Conservation (phyloP, 2,888 invertebrate genomes). For the Drosophila nr. perissopoda region DNA sequence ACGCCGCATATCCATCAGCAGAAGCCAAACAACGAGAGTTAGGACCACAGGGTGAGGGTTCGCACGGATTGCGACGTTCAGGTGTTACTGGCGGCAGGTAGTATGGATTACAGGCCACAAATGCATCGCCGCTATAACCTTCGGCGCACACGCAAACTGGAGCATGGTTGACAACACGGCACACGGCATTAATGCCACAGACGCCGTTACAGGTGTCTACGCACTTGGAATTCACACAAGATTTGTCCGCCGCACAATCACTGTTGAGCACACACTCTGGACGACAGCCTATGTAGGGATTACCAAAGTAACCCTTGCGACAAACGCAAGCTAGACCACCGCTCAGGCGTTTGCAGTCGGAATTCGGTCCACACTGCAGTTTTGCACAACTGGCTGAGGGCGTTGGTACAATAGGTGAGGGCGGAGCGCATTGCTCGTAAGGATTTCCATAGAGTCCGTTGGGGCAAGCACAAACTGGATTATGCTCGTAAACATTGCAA, state of each 20-base stretch:
- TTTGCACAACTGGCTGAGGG: constrained; percentile 87
- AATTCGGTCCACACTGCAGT: constrained; percentile 90
- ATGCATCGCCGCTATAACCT: constrained; percentile 90
- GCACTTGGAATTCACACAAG: constrained; percentile 92
- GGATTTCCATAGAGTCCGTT: constrained; percentile 90
- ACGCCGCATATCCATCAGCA: constrained; percentile 90
- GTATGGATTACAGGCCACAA: constrained; percentile 89
- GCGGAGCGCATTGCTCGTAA: constrained; percentile 90
- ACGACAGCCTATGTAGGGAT: constrained; percentile 91
- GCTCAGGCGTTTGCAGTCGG: constrained; percentile 88
- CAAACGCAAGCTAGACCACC: constrained; percentile 90
- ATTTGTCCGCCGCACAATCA: constrained; percentile 89
- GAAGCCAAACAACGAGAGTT: constrained; percentile 91
- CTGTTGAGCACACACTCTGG: constrained; percentile 93
- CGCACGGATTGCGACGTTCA: constrained; percentile 88
- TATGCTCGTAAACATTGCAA: constrained; percentile 90
- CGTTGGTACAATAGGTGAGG: constrained; percentile 83
- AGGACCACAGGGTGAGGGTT: constrained; percentile 93
- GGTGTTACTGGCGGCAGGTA: constrained; percentile 83
- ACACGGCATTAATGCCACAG: constrained; percentile 91
- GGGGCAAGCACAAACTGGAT: constrained; percentile 90
- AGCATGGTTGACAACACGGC: constrained; percentile 90
- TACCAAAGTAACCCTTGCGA: constrained; percentile 90
- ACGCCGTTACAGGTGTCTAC: constrained; percentile 91
- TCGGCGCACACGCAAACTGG: constrained; percentile 92